A percentile compares a stretch with the other conserved stretches of the same genome.
Conservation (phyloP, 1,140 invertebrate species). For the Anoplolepis gracilipes region DNA sequence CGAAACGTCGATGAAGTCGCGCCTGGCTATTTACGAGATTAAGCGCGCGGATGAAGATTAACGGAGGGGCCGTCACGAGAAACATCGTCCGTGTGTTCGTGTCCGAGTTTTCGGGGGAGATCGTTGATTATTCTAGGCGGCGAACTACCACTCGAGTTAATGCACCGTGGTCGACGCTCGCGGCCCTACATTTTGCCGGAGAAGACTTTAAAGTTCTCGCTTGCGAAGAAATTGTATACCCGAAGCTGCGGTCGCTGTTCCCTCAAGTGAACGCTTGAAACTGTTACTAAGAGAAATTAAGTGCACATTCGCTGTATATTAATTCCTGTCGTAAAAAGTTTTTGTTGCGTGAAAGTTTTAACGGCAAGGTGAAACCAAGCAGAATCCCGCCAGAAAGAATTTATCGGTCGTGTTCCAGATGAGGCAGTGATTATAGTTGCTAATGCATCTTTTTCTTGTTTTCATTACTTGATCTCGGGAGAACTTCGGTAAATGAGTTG, state of each 20-base stretch:
- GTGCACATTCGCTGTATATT: constrained; percentile 7
- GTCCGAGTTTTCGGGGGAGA: constrained; percentile 32
- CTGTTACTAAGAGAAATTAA: constrained; percentile 22
- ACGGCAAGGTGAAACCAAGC: not conserved
- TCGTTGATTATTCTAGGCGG: constrained; percentile 40
- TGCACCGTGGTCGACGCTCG: not conserved
- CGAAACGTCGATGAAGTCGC: constrained; percentile 21
- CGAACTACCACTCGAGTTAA: constrained; percentile 38
- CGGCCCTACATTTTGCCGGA: not conserved
- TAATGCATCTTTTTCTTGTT: not conserved
- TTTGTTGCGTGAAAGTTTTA: not conserved
- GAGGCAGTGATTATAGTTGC: constrained; percentile 10
- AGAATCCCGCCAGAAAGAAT: constrained; percentile 2
- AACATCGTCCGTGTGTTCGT: not conserved
- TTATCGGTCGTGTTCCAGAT: constrained; percentile 27
- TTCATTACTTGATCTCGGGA: not conserved
- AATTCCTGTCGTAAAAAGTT: not conserved
- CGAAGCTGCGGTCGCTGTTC: too few relatives aligned
- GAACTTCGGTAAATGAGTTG: constrained; percentile 12
- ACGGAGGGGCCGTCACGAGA: constrained; percentile 9
- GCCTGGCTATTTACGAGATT: constrained; percentile 48
- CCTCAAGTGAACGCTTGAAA: constrained; percentile 3
- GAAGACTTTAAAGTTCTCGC: constrained; percentile 21
- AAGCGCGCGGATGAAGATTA: constrained; percentile 53
- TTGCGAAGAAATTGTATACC: constrained; percentile 33